A percentile compares a stretch with the other conserved stretches of the same genome.
These are phyloP conservation scores for Encarsia formosa DNA, from an alignment of 2,888 invertebrate species.

Conservation along the genomic window DNA sequence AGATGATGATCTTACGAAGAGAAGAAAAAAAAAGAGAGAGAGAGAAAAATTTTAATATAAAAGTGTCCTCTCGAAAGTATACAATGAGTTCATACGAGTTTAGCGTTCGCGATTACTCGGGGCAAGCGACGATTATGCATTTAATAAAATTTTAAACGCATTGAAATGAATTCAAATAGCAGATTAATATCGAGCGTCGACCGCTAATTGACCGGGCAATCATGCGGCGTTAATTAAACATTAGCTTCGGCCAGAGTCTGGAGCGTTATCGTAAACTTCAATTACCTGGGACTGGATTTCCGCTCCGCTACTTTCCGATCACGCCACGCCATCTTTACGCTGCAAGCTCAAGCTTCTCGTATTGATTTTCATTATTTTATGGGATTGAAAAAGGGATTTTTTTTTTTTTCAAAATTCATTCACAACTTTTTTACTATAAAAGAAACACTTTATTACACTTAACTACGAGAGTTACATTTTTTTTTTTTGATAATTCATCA, in stretches of 20 bases:
- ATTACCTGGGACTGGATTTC: slow-evolving; percentile 4
- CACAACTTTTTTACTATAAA: slow-evolving; percentile 27
- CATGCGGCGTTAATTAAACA: slow-evolving; percentile 48
- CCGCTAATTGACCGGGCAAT: slow-evolving; percentile 46
- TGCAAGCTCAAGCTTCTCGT: neutral
- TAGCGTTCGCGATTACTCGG: slow-evolving; percentile 37
- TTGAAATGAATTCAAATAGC: slow-evolving; percentile 50
- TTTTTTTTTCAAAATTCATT: neutral
- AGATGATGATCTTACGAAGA: slow-evolving; percentile 39
- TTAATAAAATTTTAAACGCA: slow-evolving; percentile 49
- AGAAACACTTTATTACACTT: slow-evolving; percentile 44
- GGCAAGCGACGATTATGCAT: slow-evolving; percentile 42
- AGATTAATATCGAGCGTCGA: slow-evolving; percentile 48
- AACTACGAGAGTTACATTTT: slow-evolving; percentile 40
- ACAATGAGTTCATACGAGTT: too few species aligned
- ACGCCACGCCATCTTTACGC: slow-evolving; percentile 12
- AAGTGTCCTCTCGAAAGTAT: too few species aligned
- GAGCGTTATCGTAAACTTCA: slow-evolving; percentile 14
- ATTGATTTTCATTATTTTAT: too few species aligned
- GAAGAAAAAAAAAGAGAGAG: slow-evolving; percentile 42
- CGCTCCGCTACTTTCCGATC: too few species aligned
- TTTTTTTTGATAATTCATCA: too few species aligned
- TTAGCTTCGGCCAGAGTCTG: slow-evolving; percentile 32
- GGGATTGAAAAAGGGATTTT: too few species aligned
- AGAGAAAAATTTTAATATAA: neutral